Conservation (phyloP, 2,113 vertebrate species). For the Apistogramma diplotaenia region DNA sequence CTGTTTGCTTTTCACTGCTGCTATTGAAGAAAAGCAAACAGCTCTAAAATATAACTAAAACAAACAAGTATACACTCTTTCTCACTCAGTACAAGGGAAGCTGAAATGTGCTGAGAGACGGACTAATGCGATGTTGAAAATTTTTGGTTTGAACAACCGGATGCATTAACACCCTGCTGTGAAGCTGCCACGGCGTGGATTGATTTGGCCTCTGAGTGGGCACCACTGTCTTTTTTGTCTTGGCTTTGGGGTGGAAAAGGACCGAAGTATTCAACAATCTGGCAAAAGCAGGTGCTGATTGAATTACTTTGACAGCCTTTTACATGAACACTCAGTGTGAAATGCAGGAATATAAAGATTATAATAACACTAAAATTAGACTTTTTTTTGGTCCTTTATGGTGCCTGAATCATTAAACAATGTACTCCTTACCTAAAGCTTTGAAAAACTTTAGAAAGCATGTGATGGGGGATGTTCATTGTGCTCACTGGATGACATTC, state of each 20-base stretch:
- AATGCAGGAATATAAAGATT: neutral
- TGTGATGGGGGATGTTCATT: neutral
- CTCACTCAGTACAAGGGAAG: neutral
- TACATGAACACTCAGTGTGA: neutral
- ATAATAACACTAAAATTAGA: slow-evolving; percentile 1
- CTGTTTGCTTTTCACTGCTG: no score
- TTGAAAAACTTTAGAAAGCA: neutral
- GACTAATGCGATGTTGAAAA: neutral
- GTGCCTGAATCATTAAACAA: neutral
- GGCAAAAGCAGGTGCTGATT: neutral
- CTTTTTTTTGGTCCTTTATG: neutral
- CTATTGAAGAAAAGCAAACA: no score
- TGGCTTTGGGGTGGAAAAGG: neutral
- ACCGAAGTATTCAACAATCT: neutral
- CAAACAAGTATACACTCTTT: neutral
- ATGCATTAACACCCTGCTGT: neutral
- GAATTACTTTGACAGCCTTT: slow-evolving; percentile 16
- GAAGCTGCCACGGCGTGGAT: neutral
- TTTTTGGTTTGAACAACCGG: neutral
- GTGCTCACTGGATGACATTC: slow-evolving; percentile 17
- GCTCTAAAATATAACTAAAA: neutral
- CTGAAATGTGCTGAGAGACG: neutral
- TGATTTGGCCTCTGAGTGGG: neutral
- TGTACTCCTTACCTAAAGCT: neutral
- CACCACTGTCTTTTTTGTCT: neutral